Conservation (phyloP, 1,140 invertebrate species). For the Zaprionus camerounensis region DNA sequence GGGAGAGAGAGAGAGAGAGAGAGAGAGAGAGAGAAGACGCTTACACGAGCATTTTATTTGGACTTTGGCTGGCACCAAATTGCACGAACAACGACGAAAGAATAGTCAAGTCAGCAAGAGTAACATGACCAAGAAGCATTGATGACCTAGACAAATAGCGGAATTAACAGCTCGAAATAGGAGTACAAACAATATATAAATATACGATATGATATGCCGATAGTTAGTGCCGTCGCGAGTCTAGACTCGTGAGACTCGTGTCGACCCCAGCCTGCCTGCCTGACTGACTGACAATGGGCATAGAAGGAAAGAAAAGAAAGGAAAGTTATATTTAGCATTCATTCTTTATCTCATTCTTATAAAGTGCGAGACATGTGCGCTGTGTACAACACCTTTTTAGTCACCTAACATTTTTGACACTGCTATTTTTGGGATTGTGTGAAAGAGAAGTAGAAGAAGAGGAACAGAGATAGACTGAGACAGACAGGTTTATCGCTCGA, state of each 20-base stretch:
- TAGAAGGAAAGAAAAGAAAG: conserved; percentile 1
- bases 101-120: conserved; percentile 29
- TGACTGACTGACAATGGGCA: neutral
- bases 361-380: neutral
- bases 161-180: conserved; percentile 46
- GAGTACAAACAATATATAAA: conserved; percentile 11
- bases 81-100: conserved; percentile 19
- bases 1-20: neutral
- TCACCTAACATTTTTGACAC: neutral
- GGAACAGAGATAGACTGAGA: neutral
- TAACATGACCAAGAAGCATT: conserved; percentile 36
- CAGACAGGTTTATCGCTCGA: neutral
- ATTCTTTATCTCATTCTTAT: conserved; percentile 4
- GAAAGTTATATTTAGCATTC: conserved; percentile 27
- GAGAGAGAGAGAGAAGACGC: neutral
- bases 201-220: neutral
- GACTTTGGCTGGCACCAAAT: conserved; percentile 40
- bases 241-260: conserved; percentile 12
- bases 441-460: neutral
- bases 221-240: conserved; percentile 3
- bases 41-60: conserved; percentile 28
- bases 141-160: conserved; percentile 48
- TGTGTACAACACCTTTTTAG: neutral
- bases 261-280: neutral
- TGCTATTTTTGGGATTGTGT: neutral